Percentiles rank a stretch among this genome's conserved stretches.
Evolutionary conservation across 2,113 vertebrate genomes (phyloP).

Genomic region (Hemibagrus wyckioides): DNA sequence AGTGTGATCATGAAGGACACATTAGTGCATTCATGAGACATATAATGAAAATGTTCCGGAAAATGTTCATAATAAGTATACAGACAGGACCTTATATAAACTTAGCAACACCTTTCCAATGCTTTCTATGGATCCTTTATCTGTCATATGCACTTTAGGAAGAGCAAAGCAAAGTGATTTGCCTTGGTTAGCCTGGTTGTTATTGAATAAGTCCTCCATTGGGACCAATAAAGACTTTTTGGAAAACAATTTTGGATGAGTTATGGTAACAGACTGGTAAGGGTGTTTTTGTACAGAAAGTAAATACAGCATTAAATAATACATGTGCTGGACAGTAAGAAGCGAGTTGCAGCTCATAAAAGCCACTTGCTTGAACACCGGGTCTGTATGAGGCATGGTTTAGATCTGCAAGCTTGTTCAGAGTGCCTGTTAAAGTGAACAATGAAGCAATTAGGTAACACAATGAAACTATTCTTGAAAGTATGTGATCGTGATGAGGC

Average conservation of each 20-base stretch:
- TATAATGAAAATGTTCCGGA: not conserved
- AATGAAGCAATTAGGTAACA: not conserved
- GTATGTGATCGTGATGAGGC: not conserved
- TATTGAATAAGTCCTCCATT: conserved; percentile 28
- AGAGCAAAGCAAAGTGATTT: conserved; percentile 32
- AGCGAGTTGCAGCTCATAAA: conserved; percentile 33
- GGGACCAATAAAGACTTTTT: not conserved
- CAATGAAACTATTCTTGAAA: not conserved
- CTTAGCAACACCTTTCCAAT: not conserved
- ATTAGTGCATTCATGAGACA: not conserved
- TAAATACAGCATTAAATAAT: conserved; percentile 48
- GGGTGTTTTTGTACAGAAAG: conserved; percentile 40
- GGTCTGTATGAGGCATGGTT: conserved; percentile 19
- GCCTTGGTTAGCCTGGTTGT: not conserved
- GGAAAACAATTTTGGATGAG: conserved; percentile 36
- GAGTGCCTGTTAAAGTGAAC: conserved; percentile 16
- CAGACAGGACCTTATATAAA: not conserved
- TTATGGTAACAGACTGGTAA: conserved; percentile 44
- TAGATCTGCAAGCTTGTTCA: conserved; percentile 20
- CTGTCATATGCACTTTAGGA: not conserved
- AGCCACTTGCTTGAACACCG: conserved; percentile 30
- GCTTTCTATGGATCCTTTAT: not conserved
- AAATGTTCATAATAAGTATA: not conserved
- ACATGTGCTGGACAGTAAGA: conserved; percentile 41
- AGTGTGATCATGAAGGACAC: not conserved